Base-by-base conservation (phyloP, 64 coral and sea anemone species). In the Actinia equina region DNA sequence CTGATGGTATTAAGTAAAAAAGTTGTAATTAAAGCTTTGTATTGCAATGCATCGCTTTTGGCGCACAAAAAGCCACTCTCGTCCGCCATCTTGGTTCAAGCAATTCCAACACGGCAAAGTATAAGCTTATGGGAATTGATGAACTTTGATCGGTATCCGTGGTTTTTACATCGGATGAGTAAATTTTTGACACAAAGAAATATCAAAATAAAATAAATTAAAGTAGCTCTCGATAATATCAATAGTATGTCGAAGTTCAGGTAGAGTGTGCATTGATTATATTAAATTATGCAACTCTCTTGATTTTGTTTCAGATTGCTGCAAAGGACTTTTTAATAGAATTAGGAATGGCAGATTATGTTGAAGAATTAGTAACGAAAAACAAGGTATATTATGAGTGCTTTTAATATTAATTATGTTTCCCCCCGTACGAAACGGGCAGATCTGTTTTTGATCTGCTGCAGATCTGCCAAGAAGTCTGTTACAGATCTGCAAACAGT, bases 311-410 rank as follows among this genome's bases (percentile, higher is more conserved):
- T 62, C 59, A 62, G 59, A 62, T 17, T 62, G 59, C 59, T 62
- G 59, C 59, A 62, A 62, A 62, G 59, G 59, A 62, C 59, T 62
- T 62, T 62, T 62, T 62, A 14, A 6, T 62, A 62, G 59, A 62
- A 62, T 62, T 62, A 62, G 59, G 59, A 62, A 62, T 62, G 59
- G 59, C 59, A 62, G 59, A 62, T 62, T 62, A 62, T 62, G 59
- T 62, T 62, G 59, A 62, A 14, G 59, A 62, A 62, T 17, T 62
- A 62, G 59, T 62, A 5, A 20, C 6, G 59, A 62, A 62, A 62
- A 62, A 62, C 59, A 62, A 62, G 59, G 59, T 62, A 62, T 8
- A 6, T 4, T 53, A 62, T 17, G 15, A 62, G 13, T 53, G 11
- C 52, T 53, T 53, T 53, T 53, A 62, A 62, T 6, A 14, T 62